Evolutionary conservation across 2,888 invertebrate genomes (phyloP).

Genomic region (Sclerodermus sp.): DNA sequence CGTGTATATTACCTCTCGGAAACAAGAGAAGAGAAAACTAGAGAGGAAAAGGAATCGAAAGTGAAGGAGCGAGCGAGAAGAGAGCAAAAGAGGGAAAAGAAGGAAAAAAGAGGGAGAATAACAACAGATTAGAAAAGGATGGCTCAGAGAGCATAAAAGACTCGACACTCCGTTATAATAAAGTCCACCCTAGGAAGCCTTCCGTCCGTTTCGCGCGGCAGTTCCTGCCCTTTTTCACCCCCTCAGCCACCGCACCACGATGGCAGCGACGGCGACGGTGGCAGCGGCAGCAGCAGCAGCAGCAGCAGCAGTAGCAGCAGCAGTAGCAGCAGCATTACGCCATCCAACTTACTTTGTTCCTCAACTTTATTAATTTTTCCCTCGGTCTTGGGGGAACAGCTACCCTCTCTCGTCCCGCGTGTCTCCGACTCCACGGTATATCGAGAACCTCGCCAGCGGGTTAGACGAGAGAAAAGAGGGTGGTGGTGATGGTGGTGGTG

Average conservation of each 20-base stretch:
- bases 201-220: constrained; percentile 31
- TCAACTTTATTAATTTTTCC: constrained; percentile 59
- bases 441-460: constrained; percentile 27
- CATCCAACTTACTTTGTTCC: constrained; percentile 58
- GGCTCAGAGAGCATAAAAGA: constrained; percentile 54
- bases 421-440: constrained; percentile 19
- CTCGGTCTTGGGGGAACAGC: constrained; percentile 52
- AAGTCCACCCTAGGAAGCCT: constrained; percentile 55
- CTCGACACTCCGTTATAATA: constrained; percentile 59
- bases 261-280: too few relatives aligned
- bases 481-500: constrained; percentile 7
- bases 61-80: constrained; percentile 19
- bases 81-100: constrained; percentile 9
- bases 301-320: constrained; percentile 36
- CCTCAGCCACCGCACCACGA: constrained; percentile 10
- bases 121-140: too few relatives aligned
- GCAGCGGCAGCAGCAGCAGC: constrained; percentile 17
- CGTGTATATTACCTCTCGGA: constrained; percentile 35
- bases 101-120: constrained; percentile 23
- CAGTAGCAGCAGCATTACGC: constrained; percentile 47
- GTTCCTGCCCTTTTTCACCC: constrained; percentile 5
- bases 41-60: constrained; percentile 14
- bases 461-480: constrained; percentile 3
- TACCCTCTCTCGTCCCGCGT: neutral
- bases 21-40: constrained; percentile 14